These are phyloP conservation scores for Pseudois nayaur DNA, from an alignment of 2,113 vertebrate genomes.

Conservation along the genomic window DNA sequence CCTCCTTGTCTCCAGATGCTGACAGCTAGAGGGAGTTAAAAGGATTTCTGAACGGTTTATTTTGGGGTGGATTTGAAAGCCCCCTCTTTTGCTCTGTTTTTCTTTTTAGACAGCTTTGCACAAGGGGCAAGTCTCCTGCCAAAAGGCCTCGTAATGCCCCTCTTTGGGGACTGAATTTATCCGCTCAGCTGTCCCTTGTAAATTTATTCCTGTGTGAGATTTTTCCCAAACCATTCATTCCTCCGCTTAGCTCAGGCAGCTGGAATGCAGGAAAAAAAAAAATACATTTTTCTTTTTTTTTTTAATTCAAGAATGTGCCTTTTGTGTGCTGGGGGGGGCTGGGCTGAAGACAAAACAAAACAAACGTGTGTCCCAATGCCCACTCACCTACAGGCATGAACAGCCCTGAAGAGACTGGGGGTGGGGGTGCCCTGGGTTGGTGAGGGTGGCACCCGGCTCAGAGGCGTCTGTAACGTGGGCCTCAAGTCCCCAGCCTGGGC, in stretches of 20 bases:
- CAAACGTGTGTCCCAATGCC: background rate
- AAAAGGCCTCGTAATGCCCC: conserved; percentile 78
- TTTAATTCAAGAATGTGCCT: conserved; percentile 75
- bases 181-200: conserved; percentile 86
- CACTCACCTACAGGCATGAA: background rate
- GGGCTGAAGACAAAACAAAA: conserved; percentile 50
- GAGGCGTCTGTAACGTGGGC: background rate
- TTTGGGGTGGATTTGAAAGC: conserved; percentile 45
- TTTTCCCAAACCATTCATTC: conserved; percentile 78
- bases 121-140: conserved; percentile 69
- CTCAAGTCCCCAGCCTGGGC: background rate
- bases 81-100: conserved; percentile 61
- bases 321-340: conserved; percentile 68
- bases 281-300: conserved; percentile 54
- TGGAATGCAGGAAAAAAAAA: conserved; percentile 76
- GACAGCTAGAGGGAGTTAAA: conserved; percentile 33
- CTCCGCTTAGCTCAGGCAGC: conserved; percentile 77
- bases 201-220: conserved; percentile 83
- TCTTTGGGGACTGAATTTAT: conserved; percentile 79
- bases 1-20: conserved; percentile 9
- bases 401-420: background rate
- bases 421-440: background rate
- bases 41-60: conserved; percentile 34
- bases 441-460: background rate
- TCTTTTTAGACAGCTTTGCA: conserved; percentile 67